A percentile compares a stretch with the other conserved stretches of the same genome.
Evolutionary conservation across 1,140 invertebrate genomes (phyloP).

Genomic region (Nasonia vitripennis): DNA sequence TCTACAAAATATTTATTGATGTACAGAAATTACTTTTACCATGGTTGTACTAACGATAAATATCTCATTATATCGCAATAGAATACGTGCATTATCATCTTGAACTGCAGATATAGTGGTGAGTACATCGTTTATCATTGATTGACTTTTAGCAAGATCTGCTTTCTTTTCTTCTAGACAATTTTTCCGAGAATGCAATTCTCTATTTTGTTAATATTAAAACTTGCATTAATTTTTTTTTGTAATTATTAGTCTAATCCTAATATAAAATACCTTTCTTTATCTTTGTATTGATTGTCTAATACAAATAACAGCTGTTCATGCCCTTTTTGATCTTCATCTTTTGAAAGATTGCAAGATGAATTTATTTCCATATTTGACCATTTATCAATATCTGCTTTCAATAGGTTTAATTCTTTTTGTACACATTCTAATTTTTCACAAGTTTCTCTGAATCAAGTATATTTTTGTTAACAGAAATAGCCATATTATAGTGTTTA

Average conservation of each 20-base stretch:
- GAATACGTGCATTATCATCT: constrained; percentile 37
- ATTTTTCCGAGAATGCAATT: constrained; percentile 34
- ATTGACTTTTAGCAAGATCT: constrained; percentile 51
- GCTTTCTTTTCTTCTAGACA: constrained; percentile 34
- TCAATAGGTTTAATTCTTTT: constrained; percentile 52
- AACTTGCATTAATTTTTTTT: neutral
- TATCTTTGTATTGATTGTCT: constrained; percentile 40
- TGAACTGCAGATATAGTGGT: constrained; percentile 42
- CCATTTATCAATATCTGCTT: constrained; percentile 45
- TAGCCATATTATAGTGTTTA: neutral
- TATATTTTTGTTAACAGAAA: constrained; percentile 1
- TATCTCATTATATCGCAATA: constrained; percentile 43
- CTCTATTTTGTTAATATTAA: constrained; percentile 37
- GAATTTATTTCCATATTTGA: constrained; percentile 42
- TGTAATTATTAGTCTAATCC: neutral
- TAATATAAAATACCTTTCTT: constrained; percentile 45
- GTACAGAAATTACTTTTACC: constrained; percentile 33
- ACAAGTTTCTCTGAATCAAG: constrained; percentile 11
- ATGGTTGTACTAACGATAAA: neutral
- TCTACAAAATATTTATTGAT: constrained; percentile 13
- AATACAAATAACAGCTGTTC: constrained; percentile 42
- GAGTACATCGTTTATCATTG: constrained; percentile 48
- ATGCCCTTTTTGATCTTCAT: constrained; percentile 43
- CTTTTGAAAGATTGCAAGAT: constrained; percentile 8
- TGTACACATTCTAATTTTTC: constrained; percentile 24